A percentile compares a stretch with the other conserved stretches of the same genome.
Evolutionary conservation across 2,888 invertebrate genomes (phyloP).

Genomic region (Apeira syringaria): DNA sequence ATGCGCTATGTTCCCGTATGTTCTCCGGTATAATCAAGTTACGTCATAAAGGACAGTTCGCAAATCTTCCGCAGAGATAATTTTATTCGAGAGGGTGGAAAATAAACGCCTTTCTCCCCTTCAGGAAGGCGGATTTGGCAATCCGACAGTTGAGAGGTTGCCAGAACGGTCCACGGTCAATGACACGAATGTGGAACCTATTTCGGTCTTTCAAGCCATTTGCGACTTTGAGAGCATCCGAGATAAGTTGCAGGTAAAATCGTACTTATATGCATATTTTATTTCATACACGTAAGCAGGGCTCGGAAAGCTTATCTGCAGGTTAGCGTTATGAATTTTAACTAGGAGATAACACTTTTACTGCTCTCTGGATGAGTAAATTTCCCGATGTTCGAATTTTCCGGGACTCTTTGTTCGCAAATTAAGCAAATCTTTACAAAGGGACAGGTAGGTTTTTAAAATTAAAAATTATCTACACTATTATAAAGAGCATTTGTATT

Average conservation of each 20-base stretch:
- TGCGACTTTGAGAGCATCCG: conserved; percentile 7
- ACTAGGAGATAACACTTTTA: no score
- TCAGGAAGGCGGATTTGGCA: conserved; percentile 37
- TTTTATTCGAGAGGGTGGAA: conserved; percentile 13
- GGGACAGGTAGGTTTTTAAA: no score
- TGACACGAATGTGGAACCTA: conserved; percentile 41
- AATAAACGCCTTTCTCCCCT: conserved; percentile 20
- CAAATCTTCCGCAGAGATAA: not conserved
- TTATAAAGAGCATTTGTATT: no score
- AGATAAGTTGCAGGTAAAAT: conserved; percentile 13
- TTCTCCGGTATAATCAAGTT: not conserved
- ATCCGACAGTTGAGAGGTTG: conserved; percentile 24
- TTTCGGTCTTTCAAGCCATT: conserved; percentile 4
- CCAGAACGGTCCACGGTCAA: conserved; percentile 41
- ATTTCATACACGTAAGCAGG: no score
- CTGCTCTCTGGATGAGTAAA: no score
- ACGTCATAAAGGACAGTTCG: not conserved
- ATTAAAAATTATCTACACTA: no score
- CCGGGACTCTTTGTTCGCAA: no score
- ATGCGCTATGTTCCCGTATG: not conserved
- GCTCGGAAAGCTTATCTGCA: no score
- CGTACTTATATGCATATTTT: no score
- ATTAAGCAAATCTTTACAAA: no score
- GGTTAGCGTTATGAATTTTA: no score
- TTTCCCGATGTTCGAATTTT: no score